These are phyloP conservation scores for Ptychodera flava DNA, from an alignment of 35 echinoderm and acorn worm genomes.

Conservation along the genomic window DNA sequence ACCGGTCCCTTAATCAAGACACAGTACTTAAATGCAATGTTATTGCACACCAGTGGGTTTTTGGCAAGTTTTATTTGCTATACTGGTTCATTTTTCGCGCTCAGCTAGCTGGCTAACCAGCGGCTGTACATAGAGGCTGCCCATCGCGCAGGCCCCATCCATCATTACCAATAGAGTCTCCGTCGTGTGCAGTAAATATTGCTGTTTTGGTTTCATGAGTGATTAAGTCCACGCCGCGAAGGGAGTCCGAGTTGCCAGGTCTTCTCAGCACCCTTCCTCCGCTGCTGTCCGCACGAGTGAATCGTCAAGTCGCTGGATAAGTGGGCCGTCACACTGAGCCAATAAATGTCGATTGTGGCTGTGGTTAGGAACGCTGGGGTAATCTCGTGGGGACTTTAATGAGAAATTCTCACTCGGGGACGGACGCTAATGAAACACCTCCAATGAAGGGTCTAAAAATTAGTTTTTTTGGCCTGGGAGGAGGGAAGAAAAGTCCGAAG, in stretches of 20 bases:
- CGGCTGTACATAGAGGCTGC: neutral
- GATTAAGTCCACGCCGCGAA: neutral
- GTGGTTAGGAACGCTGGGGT: neutral
- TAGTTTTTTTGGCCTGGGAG: neutral
- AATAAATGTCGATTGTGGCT: neutral
- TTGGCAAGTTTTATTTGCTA: neutral
- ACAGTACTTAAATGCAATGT: neutral
- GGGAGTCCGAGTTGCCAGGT: neutral
- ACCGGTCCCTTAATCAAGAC: neutral
- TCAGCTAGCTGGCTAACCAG: neutral
- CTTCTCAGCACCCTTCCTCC: neutral
- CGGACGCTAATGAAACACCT: neutral
- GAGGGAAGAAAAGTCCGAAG: too few species aligned
- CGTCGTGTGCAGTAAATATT: neutral
- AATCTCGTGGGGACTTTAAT: neutral
- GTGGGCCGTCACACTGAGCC: neutral
- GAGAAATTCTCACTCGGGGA: neutral
- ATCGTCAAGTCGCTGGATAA: neutral
- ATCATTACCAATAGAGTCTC: neutral
- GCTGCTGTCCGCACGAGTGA: neutral
- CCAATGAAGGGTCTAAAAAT: neutral
- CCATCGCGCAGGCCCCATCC: neutral
- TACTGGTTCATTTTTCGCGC: neutral
- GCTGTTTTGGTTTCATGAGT: neutral
- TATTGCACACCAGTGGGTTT: neutral